Conservation (phyloP, 2,888 invertebrate genomes). For the Cheilosia impressa region DNA sequence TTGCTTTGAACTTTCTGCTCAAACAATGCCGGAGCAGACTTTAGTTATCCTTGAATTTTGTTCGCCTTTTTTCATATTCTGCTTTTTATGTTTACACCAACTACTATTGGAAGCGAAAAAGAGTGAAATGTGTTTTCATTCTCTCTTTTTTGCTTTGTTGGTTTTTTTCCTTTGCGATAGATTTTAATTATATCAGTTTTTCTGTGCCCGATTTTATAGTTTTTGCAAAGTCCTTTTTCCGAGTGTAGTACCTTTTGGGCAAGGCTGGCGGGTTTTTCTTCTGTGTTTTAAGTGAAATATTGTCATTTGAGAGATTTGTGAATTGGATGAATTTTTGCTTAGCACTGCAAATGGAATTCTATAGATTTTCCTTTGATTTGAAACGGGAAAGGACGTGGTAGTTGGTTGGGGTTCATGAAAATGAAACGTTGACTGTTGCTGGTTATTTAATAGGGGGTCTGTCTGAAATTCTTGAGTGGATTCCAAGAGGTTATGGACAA, state of each 20-base stretch:
- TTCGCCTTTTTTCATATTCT: slow-evolving; percentile 21
- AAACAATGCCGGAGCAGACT: slow-evolving; percentile 64
- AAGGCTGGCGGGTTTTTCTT: too few species aligned
- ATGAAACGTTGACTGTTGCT: too few species aligned
- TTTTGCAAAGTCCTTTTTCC: neutral
- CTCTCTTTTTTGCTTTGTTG: neutral
- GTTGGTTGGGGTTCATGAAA: too few species aligned
- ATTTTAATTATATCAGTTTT: slow-evolving; percentile 24
- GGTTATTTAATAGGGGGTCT: too few species aligned
- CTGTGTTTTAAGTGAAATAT: too few species aligned
- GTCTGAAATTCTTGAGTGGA: too few species aligned
- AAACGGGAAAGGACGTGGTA: too few species aligned
- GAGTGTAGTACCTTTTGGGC: neutral
- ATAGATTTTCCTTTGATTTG: too few species aligned
- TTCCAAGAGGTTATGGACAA: too few species aligned
- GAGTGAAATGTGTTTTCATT: neutral
- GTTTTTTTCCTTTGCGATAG: neutral
- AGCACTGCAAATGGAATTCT: too few species aligned
- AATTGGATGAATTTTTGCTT: too few species aligned
- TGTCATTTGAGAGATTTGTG: too few species aligned
- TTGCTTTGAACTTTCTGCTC: slow-evolving; percentile 40
- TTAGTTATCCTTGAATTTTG: slow-evolving; percentile 64
- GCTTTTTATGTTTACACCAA: slow-evolving; percentile 39
- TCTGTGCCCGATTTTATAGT: neutral
- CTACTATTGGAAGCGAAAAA: slow-evolving; percentile 17